These are phyloP conservation scores for Mamestra configurata DNA, from an alignment of 1,140 invertebrate species.

Conservation along the genomic window DNA sequence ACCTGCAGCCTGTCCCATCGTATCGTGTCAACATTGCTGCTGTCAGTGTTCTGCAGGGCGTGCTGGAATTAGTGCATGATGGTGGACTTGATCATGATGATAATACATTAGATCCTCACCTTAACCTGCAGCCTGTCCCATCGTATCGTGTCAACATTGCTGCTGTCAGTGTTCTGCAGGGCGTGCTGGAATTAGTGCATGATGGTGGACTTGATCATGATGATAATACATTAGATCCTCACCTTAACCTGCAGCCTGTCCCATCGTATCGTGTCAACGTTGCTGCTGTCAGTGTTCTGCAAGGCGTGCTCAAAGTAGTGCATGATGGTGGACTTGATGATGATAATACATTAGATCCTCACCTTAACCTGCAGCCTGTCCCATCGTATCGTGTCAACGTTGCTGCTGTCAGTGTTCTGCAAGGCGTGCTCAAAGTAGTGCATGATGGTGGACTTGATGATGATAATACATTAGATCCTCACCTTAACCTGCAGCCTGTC, in stretches of 20 bases:
- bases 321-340: slow-evolving; percentile 80
- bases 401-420: slow-evolving; percentile 71
- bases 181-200: slow-evolving; percentile 76
- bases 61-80: slow-evolving; percentile 79
- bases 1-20: slow-evolving; percentile 82
- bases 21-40: slow-evolving; percentile 68
- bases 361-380: slow-evolving; percentile 79
- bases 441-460: slow-evolving; percentile 80
- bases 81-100: slow-evolving; percentile 77
- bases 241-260: slow-evolving; percentile 80
- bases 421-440: slow-evolving; percentile 74
- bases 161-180: slow-evolving; percentile 70
- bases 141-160: slow-evolving; percentile 67
- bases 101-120: too few species aligned
- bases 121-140: slow-evolving; percentile 82
- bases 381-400: slow-evolving; percentile 75
- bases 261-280: slow-evolving; percentile 75
- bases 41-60: slow-evolving; percentile 68
- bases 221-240: too few species aligned
- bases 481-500: slow-evolving; percentile 80
- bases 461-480: slow-evolving; percentile 51
- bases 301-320: slow-evolving; percentile 74
- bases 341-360: too few species aligned
- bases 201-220: slow-evolving; percentile 80
- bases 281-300: slow-evolving; percentile 69